These are phyloP conservation scores for Meloidogyne exigua DNA, from an alignment of 1,140 invertebrate genomes.

Conservation along the genomic window DNA sequence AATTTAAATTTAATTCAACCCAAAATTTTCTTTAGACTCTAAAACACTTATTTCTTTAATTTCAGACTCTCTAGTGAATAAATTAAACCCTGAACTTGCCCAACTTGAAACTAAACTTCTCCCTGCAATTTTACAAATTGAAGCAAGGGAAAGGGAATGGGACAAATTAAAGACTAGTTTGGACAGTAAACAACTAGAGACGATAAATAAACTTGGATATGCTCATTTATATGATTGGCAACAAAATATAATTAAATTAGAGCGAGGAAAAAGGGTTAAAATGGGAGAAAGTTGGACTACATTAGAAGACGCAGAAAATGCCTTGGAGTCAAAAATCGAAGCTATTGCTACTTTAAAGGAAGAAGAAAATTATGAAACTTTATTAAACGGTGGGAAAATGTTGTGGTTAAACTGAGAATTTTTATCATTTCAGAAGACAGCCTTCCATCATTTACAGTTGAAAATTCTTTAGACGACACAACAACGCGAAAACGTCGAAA, in stretches of 20 bases:
- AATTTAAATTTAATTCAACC: no score
- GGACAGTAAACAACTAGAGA: background rate
- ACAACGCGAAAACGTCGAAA: background rate
- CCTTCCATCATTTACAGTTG: background rate
- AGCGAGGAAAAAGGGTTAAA: background rate
- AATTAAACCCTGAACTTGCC: constrained; percentile 6
- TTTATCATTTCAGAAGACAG: background rate
- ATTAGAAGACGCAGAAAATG: background rate
- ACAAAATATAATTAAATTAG: constrained; percentile 1
- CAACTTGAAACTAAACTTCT: constrained; percentile 9
- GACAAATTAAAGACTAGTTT: constrained; percentile 6
- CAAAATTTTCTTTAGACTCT: no score
- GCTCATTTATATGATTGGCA: constrained; percentile 10
- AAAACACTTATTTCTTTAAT: background rate
- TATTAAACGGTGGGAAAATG: background rate
- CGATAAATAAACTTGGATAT: constrained; percentile 2
- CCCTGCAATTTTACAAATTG: constrained; percentile 15
- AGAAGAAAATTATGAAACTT: background rate
- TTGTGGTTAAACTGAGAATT: no score
- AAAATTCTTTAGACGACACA: background rate
- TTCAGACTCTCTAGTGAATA: background rate
- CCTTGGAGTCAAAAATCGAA: background rate
- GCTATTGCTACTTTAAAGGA: background rate
- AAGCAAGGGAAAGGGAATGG: constrained; percentile 16
- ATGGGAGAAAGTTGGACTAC: background rate